These are phyloP conservation scores for Sebastes umbrosus DNA, from an alignment of 2,797 vertebrate genomes.

Conservation along the genomic window DNA sequence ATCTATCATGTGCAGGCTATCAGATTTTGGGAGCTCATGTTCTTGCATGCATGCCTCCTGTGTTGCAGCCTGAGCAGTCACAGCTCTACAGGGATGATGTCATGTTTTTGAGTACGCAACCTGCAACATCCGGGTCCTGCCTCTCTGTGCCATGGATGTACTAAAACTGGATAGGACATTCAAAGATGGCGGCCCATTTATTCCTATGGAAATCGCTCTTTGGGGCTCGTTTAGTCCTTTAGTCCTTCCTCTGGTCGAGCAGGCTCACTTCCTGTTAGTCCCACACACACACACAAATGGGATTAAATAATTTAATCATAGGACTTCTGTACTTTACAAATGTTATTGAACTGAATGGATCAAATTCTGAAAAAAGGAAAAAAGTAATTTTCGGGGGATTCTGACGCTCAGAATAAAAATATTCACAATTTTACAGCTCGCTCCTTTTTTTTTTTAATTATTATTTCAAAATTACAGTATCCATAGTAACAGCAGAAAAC, in stretches of 20 bases:
- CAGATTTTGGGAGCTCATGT: not conserved
- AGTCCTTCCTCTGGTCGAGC: not conserved
- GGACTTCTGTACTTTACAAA: not conserved
- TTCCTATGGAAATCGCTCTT: not conserved
- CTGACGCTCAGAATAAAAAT: not conserved
- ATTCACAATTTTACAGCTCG: not conserved
- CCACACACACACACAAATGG: not conserved
- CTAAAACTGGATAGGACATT: not conserved
- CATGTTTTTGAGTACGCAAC: conserved; percentile 79
- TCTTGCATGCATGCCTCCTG: not conserved
- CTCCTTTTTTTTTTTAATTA: no score
- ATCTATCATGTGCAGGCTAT: not conserved
- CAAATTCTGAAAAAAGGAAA: not conserved
- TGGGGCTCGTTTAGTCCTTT: not conserved
- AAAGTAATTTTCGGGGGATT: accelerated
- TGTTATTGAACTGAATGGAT: not conserved
- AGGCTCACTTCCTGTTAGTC: not conserved
- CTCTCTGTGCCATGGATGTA: not conserved
- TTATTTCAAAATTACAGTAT: no score
- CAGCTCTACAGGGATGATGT: conserved; percentile 72
- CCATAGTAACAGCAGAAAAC: no score
- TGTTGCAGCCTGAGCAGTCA: not conserved
- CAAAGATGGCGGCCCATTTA: not conserved
- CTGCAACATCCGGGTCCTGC: conserved; percentile 84
- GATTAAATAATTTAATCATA: not conserved